Evolutionary conservation across 2,113 vertebrate genomes (phyloP).

Genomic region (Pogonocichla stellata): DNA sequence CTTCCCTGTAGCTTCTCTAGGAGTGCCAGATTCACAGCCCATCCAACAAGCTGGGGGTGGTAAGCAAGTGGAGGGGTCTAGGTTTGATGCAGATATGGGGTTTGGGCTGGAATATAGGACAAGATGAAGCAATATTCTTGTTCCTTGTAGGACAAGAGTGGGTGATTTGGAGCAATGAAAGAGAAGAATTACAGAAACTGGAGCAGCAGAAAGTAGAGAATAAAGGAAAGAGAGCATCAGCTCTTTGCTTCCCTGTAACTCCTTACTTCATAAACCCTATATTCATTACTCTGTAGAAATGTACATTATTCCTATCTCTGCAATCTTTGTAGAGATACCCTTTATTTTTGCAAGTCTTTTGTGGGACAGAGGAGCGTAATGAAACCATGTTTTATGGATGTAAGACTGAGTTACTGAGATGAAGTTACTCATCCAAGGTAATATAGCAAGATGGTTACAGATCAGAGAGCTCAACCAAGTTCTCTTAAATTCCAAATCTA

Average conservation of each 20-base stretch:
- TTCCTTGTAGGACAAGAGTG: not conserved
- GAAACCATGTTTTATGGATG: not conserved
- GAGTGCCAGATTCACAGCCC: not conserved
- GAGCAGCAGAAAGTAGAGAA: not conserved
- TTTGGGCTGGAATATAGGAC: not conserved
- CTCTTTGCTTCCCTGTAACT: not conserved
- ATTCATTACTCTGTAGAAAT: not conserved
- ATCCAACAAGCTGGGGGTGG: not conserved
- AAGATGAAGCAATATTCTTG: not conserved
- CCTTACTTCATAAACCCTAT: not conserved
- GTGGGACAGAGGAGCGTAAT: not conserved
- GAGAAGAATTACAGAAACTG: not conserved
- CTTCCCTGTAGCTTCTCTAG: not conserved
- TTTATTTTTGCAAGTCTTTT: not conserved
- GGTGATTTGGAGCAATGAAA: not conserved
- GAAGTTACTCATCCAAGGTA: not conserved
- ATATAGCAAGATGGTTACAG: not conserved
- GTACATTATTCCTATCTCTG: not conserved
- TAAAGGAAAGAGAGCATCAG: not conserved
- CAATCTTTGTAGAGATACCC: not conserved
- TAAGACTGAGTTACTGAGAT: not conserved
- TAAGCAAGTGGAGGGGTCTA: not conserved
- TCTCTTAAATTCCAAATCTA: not conserved
- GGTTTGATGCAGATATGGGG: fast-evolving
- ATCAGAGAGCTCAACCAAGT: not conserved